phyloP scores from a whole-genome alignment of 2,113 vertebrate genomes.

The Patagioenas fasciata region DNA sequence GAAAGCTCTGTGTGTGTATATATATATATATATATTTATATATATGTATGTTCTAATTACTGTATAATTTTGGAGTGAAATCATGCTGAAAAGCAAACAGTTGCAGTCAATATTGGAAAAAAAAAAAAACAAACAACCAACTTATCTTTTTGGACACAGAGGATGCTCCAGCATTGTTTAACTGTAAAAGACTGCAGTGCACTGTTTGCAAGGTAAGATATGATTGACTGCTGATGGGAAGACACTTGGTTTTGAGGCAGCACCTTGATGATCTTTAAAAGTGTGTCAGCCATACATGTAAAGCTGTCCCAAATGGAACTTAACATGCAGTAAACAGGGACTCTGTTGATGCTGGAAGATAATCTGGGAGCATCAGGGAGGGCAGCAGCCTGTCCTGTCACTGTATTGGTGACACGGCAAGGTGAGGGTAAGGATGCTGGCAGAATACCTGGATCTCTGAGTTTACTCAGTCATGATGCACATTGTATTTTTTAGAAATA shows the following conservation, averaged over 20 bases:
- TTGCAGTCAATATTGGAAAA: conserved; percentile 9
- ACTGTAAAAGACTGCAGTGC: not conserved
- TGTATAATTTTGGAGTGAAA: conserved; percentile 31
- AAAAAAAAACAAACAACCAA: too few relatives aligned
- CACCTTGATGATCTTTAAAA: not conserved
- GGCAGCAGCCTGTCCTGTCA: not conserved
- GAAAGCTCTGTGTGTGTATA: not conserved
- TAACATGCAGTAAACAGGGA: not conserved
- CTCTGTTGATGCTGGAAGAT: not conserved
- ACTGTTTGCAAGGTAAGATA: conserved; percentile 16
- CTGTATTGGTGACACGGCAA: fast-evolving
- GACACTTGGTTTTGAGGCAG: not conserved
- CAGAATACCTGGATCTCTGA: not conserved
- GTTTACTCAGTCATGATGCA: not conserved
- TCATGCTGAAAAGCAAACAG: not conserved
- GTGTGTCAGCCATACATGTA: fast-evolving
- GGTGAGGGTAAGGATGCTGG: not conserved
- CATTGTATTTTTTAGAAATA: not conserved
- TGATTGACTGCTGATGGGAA: not conserved
- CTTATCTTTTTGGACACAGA: conserved; percentile 29
- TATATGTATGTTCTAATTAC: not conserved
- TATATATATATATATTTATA: too few relatives aligned
- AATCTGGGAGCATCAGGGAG: not conserved
- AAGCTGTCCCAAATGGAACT: not conserved
- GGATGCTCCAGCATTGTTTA: conserved; percentile 26